These are phyloP conservation scores for Porites australiensis DNA, from an alignment of 64 coral and sea anemone species.

Conservation along the genomic window DNA sequence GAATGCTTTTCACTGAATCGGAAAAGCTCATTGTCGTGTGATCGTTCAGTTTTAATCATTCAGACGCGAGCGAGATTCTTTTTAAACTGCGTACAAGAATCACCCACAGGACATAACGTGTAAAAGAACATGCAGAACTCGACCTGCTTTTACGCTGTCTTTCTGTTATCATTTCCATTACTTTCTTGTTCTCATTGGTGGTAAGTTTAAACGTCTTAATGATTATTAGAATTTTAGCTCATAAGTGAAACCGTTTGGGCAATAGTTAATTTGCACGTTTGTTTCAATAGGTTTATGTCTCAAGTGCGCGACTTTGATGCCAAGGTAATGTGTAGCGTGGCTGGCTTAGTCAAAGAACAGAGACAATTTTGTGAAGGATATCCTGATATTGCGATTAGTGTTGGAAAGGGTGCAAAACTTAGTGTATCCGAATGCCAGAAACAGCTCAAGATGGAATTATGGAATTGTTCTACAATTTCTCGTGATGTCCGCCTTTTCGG, in stretches of 20 bases:
- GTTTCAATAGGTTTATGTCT: conserved; percentile 87
- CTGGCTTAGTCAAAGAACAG: conserved; percentile 65
- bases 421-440: conserved; percentile 42
- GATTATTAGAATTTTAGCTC: neutral
- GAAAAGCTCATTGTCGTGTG: too few relatives aligned
- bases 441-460: conserved; percentile 39
- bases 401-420: conserved; percentile 61
- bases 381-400: conserved; percentile 34
- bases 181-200: neutral
- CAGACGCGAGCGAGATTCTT: too few relatives aligned
- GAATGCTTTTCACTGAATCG: too few relatives aligned
- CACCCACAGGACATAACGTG: too few relatives aligned
- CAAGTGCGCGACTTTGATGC: conserved; percentile 83
- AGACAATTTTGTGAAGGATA: conserved; percentile 44
- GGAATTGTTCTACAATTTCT: conserved; percentile 60
- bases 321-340: conserved; percentile 83
- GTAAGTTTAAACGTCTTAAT: neutral
- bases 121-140: too few relatives aligned
- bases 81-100: too few relatives aligned
- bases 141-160: neutral
- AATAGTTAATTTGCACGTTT: neutral
- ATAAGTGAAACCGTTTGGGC: neutral
- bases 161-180: neutral
- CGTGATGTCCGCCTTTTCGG: conserved; percentile 48
- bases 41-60: too few relatives aligned